These are phyloP conservation scores for Synaphobranchus kaupii DNA, from an alignment of 2,797 vertebrate species.

Conservation along the genomic window DNA sequence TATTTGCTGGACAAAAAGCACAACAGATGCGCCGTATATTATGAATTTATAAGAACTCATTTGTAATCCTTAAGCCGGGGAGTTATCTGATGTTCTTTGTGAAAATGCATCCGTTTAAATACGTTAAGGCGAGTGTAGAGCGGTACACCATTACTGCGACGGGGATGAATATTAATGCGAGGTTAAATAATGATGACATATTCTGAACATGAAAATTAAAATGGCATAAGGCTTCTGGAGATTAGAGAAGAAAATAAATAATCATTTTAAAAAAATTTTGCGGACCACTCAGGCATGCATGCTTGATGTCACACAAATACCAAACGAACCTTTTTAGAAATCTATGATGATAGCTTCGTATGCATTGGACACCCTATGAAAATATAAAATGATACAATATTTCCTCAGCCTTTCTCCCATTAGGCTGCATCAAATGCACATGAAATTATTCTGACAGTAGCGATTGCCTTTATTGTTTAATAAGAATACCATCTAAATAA, in stretches of 20 bases:
- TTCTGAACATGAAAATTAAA: neutral
- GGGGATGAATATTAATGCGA: slow-evolving; percentile 19
- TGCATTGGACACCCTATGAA: neutral
- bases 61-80: slow-evolving; percentile 16
- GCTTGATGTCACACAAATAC: slow-evolving; percentile 27
- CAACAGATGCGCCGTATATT: neutral
- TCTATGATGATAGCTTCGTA: slow-evolving; percentile 43
- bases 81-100: slow-evolving; percentile 10
- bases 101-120: neutral
- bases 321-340: slow-evolving; percentile 27
- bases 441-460: slow-evolving; percentile 11
- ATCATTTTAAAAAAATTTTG: slow-evolving; percentile 1
- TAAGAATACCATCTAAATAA: neutral
- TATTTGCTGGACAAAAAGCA: neutral
- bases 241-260: neutral
- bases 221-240: neutral
- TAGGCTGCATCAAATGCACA: neutral
- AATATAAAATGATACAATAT: slow-evolving; percentile 7
- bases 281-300: neutral
- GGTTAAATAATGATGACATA: slow-evolving; percentile 11
- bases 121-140: neutral
- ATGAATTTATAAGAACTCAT: slow-evolving; percentile 24
- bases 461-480: slow-evolving; percentile 11
- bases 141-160: neutral
- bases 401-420: neutral